Conservation (phyloP, 2,113 vertebrate genomes). For the Gobio gobio region DNA sequence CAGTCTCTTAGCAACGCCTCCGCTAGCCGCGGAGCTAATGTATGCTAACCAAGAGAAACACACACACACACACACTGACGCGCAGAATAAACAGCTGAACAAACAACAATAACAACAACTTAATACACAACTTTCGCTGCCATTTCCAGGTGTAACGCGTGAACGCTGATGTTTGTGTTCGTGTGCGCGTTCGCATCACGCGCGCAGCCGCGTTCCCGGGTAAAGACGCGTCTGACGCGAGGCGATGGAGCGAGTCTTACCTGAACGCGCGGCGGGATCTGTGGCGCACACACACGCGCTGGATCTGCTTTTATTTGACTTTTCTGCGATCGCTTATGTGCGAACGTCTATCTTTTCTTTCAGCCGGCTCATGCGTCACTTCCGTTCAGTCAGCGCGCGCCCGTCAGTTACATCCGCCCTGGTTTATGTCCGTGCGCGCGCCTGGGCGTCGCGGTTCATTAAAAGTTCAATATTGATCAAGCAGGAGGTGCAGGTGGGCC, state of each 20-base stretch:
- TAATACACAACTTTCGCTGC: neutral
- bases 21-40: neutral
- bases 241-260: neutral
- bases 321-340: neutral
- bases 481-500: too few species aligned
- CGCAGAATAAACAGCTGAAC: neutral
- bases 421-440: neutral
- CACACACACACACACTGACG: neutral
- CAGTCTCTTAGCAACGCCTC: constrained; percentile 61
- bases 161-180: neutral
- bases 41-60: neutral
- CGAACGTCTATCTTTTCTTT: constrained; percentile 8
- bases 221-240: neutral
- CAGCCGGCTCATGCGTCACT: constrained; percentile 36
- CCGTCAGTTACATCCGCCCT: neutral
- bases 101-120: neutral
- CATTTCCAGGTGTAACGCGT: too few species aligned
- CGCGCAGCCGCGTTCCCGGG: too few species aligned
- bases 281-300: neutral
- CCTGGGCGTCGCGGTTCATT: neutral
- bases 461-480: neutral
- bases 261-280: neutral
- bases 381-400: neutral
- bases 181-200: neutral
- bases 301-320: neutral